phyloP scores from a whole-genome alignment of 2,113 vertebrate species.

The Cepphus grylle region DNA sequence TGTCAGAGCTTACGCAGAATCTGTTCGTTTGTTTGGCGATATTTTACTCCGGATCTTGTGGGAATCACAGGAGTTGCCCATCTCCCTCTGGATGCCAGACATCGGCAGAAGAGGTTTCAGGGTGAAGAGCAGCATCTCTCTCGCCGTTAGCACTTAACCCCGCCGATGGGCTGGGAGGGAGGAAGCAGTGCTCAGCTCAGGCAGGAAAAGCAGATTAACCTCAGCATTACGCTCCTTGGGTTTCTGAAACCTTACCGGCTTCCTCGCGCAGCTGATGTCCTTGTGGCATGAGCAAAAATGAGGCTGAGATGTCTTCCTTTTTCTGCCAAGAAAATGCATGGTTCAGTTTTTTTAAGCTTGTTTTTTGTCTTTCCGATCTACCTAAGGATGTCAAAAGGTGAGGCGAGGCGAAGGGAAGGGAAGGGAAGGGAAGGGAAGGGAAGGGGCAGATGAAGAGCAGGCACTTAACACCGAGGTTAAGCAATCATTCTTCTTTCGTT shows the following conservation, averaged over 20 bases:
- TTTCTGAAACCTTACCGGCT: background rate
- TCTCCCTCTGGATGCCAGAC: background rate
- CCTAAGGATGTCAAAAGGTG: background rate
- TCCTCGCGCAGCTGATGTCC: background rate
- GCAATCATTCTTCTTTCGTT: background rate
- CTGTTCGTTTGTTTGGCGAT: background rate
- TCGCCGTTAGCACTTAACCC: background rate
- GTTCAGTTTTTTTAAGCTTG: background rate
- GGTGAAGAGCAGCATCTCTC: background rate
- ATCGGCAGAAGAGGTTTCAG: background rate
- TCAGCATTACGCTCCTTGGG: background rate
- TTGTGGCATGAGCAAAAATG: background rate
- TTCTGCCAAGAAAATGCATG: background rate
- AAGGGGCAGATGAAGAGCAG: background rate
- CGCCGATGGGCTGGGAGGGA: accelerated
- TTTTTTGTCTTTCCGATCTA: background rate
- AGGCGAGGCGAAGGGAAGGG: too few species aligned
- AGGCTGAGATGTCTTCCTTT: background rate
- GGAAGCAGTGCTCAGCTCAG: background rate
- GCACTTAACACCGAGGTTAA: background rate
- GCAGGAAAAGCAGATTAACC: background rate
- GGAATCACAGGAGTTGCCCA: background rate
- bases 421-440: too few species aligned
- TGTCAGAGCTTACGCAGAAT: background rate
- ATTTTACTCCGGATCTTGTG: background rate